Evolutionary conservation across 2,888 invertebrate species (phyloP), one percentile per base, ranked within the genome.

Genomic region (Synanthedon tipuliformis): DNA sequence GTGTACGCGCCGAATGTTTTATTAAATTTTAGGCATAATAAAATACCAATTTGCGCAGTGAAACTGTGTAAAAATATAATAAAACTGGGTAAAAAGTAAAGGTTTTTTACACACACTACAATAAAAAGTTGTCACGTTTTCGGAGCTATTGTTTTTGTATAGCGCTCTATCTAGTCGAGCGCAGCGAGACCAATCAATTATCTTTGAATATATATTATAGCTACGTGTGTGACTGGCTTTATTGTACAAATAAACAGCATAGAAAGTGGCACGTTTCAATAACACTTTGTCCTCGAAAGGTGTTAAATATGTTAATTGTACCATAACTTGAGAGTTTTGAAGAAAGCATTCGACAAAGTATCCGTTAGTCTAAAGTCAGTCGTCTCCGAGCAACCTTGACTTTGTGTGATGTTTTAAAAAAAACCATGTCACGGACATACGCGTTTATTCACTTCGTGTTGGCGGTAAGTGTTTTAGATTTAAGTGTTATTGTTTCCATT

Each of bases 291-390:
- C 58, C 61, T 61, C 40, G 56, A 56, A 58, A 79, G 73, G 77
- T 81, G 81, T 73, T 76, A 82, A 83, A 73, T 69, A 69, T 72
- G 66, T 61, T 83, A 82, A 84, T 78, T 78, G 70, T 55, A 61
- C 64, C 63, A 59, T 64, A 73, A 68, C 68, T 34, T 66, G 58
- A 54, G 64, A 66, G 58, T 66, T 67, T 63, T 57, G 63, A 75
- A 71, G 75, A 78, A 75, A 78, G 73, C 63, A 59, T 50, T 49
- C 55, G 55, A 54, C 53, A 40, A 18, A 40, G 48, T 54, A 40
- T 56, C 71, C 71, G 74, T 79, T 80, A 82, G 81, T 83, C 61
- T 66, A 57, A 51, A 54, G 57, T 56, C 55, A 61, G 56, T 57
- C 65, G 63, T 66, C 64, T 61, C 48, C 52, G 51, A 59, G 59